These are phyloP conservation scores for Rhinichthys osculus DNA, from an alignment of 2,797 vertebrate genomes.

Conservation along the genomic window DNA sequence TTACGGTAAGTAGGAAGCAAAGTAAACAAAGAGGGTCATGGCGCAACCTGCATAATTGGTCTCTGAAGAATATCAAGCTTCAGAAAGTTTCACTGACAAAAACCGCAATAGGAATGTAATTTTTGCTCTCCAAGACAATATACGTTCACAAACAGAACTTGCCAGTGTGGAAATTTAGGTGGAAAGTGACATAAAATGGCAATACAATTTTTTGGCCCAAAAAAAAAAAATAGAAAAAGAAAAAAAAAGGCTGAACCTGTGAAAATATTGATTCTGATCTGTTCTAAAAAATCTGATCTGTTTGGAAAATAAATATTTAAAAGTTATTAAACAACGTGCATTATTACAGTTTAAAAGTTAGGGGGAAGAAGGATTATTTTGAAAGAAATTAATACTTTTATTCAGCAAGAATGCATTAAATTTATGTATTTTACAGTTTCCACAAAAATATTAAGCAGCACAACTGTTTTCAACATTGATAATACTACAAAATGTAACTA, in stretches of 20 bases:
- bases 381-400: no score
- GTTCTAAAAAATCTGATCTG: background rate
- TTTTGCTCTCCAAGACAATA: background rate
- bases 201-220: background rate
- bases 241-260: background rate
- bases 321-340: background rate
- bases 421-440: background rate
- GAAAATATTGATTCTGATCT: background rate
- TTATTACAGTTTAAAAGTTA: background rate
- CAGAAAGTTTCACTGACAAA: background rate
- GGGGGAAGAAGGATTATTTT: background rate
- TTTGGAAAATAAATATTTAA: background rate
- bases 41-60: slow-evolving; percentile 28
- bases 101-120: background rate
- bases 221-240: background rate
- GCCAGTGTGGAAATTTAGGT: background rate
- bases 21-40: slow-evolving; percentile 43
- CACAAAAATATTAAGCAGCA: background rate
- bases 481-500: background rate
- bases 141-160: background rate
- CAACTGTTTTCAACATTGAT: background rate
- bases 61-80: slow-evolving; percentile 37
- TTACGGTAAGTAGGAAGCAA: slow-evolving; percentile 29
- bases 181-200: background rate
- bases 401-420: background rate